phyloP scores from a whole-genome alignment of 2,113 vertebrate species.

The Cyprinodon variegatus region DNA sequence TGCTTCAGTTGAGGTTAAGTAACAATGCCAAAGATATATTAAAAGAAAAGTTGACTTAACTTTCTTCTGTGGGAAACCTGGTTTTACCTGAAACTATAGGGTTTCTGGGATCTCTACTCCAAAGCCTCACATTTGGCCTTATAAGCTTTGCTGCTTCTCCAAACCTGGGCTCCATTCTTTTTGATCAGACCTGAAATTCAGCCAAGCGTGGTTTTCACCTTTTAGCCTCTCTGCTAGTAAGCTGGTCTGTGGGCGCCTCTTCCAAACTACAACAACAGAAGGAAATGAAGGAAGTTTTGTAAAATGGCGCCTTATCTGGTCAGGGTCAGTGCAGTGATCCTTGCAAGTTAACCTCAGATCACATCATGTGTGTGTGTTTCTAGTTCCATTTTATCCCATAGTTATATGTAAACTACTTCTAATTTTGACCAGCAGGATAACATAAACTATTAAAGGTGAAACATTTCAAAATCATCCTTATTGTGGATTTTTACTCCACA shows the following conservation, averaged over 20 bases:
- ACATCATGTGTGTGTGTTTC: conserved; percentile 29
- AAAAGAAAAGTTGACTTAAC: conserved; percentile 19
- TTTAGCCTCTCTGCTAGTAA: conserved; percentile 73
- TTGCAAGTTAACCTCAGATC: conserved; percentile 73
- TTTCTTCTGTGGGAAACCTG: conserved; percentile 33
- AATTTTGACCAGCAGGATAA: background rate
- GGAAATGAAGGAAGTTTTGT: conserved; percentile 81
- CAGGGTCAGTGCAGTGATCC: conserved; percentile 75
- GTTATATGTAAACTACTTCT: background rate
- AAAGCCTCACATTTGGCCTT: conserved; percentile 53
- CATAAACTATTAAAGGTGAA: background rate
- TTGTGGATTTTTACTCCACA: no score
- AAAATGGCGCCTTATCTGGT: conserved; percentile 76
- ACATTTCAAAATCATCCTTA: background rate
- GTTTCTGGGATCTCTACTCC: conserved; percentile 58
- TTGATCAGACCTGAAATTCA: conserved; percentile 78
- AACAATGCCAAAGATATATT: conserved; percentile 9
- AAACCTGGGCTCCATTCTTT: conserved; percentile 73
- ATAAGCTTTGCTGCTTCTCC: conserved; percentile 65
- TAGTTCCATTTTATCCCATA: conserved; percentile 32
- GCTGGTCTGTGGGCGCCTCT: conserved; percentile 57
- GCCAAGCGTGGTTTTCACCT: conserved; percentile 77
- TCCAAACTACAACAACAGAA: conserved; percentile 75
- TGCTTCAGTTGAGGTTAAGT: conserved; percentile 20
- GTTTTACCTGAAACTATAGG: conserved; percentile 64